Conservation (phyloP, 35 echinoderm and acorn worm genomes). For the Ptychodera flava region DNA sequence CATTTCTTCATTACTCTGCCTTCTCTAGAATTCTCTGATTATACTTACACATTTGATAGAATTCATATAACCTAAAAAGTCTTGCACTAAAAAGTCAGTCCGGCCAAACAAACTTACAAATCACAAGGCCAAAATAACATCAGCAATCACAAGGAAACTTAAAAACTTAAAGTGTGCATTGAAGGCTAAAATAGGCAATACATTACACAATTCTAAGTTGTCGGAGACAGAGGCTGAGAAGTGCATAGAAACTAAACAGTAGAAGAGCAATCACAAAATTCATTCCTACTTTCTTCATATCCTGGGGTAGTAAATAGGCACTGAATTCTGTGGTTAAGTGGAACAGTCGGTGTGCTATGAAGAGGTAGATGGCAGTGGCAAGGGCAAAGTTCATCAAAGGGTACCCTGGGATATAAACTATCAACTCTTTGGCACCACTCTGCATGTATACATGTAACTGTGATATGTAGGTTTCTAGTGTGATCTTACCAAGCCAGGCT, state of each 20-base stretch:
- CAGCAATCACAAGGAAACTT: not conserved
- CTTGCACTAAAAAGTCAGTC: too few relatives aligned
- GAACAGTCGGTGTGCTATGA: conserved; percentile 50
- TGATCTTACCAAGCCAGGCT: conserved; percentile 62
- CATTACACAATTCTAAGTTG: conserved; percentile 20
- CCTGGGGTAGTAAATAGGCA: conserved; percentile 47
- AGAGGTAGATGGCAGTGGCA: conserved; percentile 41
- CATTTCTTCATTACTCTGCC: too few relatives aligned
- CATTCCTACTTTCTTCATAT: conserved; percentile 36
- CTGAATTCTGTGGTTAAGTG: conserved; percentile 50
- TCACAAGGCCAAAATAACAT: too few relatives aligned
- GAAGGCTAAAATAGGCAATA: not conserved
- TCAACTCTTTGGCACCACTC: conserved; percentile 32
- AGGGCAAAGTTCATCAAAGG: conserved; percentile 61
- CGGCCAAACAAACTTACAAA: too few relatives aligned
- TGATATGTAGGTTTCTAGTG: conserved; percentile 69
- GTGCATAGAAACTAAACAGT: conserved; percentile 32
- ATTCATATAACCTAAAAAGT: too few relatives aligned
- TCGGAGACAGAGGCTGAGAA: conserved; percentile 29
- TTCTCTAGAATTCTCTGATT: too few relatives aligned
- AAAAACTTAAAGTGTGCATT: not conserved
- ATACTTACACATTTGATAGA: too few relatives aligned
- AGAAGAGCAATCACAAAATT: conserved; percentile 28
- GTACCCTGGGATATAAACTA: conserved; percentile 60
- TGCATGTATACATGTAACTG: conserved; percentile 73